These are phyloP conservation scores for Eristalis tenax DNA, from an alignment of 2,888 invertebrate genomes.

Conservation along the genomic window DNA sequence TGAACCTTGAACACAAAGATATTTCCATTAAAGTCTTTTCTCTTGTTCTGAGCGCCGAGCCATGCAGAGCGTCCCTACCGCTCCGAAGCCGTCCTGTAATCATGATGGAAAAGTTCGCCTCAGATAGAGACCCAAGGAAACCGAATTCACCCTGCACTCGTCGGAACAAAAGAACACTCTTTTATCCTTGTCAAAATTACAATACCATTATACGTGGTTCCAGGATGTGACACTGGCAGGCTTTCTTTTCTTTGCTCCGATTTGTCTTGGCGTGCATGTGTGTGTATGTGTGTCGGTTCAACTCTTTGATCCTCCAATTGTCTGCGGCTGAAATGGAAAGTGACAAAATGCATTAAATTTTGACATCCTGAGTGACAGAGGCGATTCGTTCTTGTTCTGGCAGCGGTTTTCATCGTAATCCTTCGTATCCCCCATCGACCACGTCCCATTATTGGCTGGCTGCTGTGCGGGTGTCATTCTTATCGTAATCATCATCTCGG, in stretches of 20 bases:
- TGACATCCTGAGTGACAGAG: slow-evolving; percentile 23
- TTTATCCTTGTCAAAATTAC: slow-evolving; percentile 55
- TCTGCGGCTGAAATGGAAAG: background rate
- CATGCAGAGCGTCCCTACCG: background rate
- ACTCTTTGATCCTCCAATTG: slow-evolving; percentile 31
- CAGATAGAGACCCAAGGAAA: slow-evolving; percentile 22
- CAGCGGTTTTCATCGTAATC: background rate
- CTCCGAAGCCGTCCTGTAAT: slow-evolving; percentile 1
- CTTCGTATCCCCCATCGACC: background rate
- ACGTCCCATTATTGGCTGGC: background rate
- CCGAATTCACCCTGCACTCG: background rate
- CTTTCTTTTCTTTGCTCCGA: background rate
- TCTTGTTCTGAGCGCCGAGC: slow-evolving; percentile 5
- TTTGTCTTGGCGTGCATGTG: background rate
- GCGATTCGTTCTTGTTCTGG: slow-evolving; percentile 13
- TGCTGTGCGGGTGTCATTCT: background rate
- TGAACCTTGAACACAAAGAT: slow-evolving; percentile 56
- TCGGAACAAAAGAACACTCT: slow-evolving; percentile 36
- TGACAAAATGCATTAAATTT: slow-evolving; percentile 23
- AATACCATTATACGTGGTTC: slow-evolving; percentile 52
- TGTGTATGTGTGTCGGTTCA: background rate
- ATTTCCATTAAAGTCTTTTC: slow-evolving; percentile 43
- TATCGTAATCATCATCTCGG: slow-evolving; percentile 20
- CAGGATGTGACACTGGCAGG: slow-evolving; percentile 17
- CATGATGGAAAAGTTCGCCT: slow-evolving; percentile 37